Evolutionary conservation across 2,113 vertebrate species (phyloP).

Genomic region (Hippoglossus stenolepis): DNA sequence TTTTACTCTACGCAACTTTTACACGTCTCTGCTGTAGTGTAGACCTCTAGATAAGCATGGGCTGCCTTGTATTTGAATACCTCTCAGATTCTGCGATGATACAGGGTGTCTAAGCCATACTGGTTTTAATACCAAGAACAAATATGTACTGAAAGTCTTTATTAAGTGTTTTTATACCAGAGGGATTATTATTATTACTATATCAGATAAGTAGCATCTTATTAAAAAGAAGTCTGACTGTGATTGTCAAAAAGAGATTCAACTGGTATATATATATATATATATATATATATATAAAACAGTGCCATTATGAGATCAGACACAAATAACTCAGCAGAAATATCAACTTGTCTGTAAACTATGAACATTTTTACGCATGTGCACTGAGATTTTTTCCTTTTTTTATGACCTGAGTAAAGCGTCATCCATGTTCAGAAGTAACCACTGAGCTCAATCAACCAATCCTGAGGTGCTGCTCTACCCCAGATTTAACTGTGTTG

Average conservation of each 20-base stretch:
- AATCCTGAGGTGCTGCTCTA: neutral
- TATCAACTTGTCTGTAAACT: neutral
- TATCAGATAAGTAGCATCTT: neutral
- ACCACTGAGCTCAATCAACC: neutral
- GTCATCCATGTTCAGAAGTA: neutral
- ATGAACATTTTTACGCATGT: neutral
- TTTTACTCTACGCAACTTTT: constrained; percentile 10
- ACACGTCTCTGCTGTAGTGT: constrained; percentile 23
- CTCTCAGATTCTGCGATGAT: constrained; percentile 51
- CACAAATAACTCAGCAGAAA: neutral
- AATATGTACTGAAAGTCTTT: constrained; percentile 18
- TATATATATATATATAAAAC: neutral
- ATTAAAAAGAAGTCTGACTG: neutral
- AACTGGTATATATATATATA: neutral
- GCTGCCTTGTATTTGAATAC: constrained; percentile 58
- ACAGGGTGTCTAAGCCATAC: constrained; percentile 63
- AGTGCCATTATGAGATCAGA: neutral
- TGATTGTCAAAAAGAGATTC: neutral
- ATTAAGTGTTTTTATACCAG: constrained; percentile 15
- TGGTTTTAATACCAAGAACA: constrained; percentile 35
- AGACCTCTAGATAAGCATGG: constrained; percentile 15
- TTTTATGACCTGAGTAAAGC: neutral
- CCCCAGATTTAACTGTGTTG: neutral
- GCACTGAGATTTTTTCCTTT: neutral
- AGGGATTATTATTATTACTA: constrained; percentile 7